Base-by-base conservation (phyloP, 2,797 vertebrate genomes). In the Dryobates pubescens region DNA sequence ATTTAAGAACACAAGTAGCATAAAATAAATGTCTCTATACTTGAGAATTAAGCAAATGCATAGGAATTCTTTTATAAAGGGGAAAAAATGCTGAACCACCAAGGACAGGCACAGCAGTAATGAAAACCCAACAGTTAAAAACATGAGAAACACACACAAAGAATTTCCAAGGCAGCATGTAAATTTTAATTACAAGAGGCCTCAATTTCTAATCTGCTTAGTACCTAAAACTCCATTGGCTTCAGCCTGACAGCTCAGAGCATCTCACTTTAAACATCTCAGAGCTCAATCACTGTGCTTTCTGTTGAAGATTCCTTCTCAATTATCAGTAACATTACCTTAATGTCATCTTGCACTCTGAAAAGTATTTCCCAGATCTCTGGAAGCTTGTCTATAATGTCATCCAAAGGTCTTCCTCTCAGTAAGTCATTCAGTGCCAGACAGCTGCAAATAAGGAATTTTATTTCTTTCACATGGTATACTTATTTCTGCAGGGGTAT, bases 351-450 rank as follows among this genome's bases (percentile, higher is more conserved):
- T 94, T 99, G 98, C 32, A 99, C 99, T 98, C 99, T 98, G 96
- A 99, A 99, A 10, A 99, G 98, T 1, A 98, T 99, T 96, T 99
- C 99, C 99, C 99, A 99, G 91, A 99, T 99, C 95, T 99, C 99
- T 72, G 98, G 98, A 87, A 99, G 97, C 83, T 98, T 98, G 88
- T 99, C 98, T 73, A 99, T 97, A 84, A 99, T 98, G 91, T 99
- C 99, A 95, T 99, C 99, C 74, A 99, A 97, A 89, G 99, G 98
- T 86, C 98, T 98, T 88, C 99, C 99, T 78, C 99, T 98, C 65
- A 99, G 97, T 94, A 99, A 96, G 91, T 99, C 99, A 93, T 99
- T 99, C 73, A 99, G 96, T 47, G 99, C 99, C 92, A 99, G 97
- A 94, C 99, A 99, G 97, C 99, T 99, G 96, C 62, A 96, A 96